phyloP scores from a whole-genome alignment of 1,140 invertebrate species.

The Drosophila athabasca region DNA sequence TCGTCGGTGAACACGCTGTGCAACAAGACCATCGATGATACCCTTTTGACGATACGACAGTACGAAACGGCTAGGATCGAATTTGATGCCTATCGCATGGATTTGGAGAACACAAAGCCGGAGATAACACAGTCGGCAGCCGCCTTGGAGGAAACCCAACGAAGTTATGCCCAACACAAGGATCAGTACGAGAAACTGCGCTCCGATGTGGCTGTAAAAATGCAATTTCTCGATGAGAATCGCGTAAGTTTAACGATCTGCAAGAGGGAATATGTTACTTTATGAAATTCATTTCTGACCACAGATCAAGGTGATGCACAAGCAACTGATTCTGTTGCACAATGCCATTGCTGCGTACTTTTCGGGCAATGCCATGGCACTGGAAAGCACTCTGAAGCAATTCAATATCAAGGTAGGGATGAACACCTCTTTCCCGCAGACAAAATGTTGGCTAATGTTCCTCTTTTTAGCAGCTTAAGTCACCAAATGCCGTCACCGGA shows the following conservation, averaged over 20 bases:
- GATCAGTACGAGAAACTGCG: slow-evolving; percentile 95
- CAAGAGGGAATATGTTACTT: not conserved
- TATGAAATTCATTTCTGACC: slow-evolving; percentile 74
- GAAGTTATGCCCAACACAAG: slow-evolving; percentile 93
- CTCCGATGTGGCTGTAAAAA: slow-evolving; percentile 96
- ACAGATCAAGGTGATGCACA: slow-evolving; percentile 99
- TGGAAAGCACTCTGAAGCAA: slow-evolving; percentile 97
- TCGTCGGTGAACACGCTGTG: slow-evolving; percentile 97
- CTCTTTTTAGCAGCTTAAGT: slow-evolving; percentile 64
- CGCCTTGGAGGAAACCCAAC: slow-evolving; percentile 92
- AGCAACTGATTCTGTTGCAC: slow-evolving; percentile 96
- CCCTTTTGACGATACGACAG: slow-evolving; percentile 94
- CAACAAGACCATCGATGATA: slow-evolving; percentile 98
- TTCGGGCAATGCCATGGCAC: slow-evolving; percentile 95
- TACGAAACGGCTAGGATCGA: slow-evolving; percentile 97
- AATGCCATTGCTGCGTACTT: slow-evolving; percentile 98
- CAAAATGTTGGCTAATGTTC: no score
- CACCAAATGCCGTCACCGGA: slow-evolving; percentile 74
- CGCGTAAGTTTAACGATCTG: slow-evolving; percentile 87
- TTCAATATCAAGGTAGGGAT: slow-evolving; percentile 92
- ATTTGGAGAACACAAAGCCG: slow-evolving; percentile 90
- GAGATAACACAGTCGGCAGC: slow-evolving; percentile 87
- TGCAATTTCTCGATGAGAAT: slow-evolving; percentile 98
- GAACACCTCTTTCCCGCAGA: not conserved
- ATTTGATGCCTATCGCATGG: slow-evolving; percentile 98